A percentile compares a stretch with the other conserved stretches of the same genome.
phyloP scores from a whole-genome alignment of 2,113 vertebrate genomes.

The Pyrgilauda ruficollis region DNA sequence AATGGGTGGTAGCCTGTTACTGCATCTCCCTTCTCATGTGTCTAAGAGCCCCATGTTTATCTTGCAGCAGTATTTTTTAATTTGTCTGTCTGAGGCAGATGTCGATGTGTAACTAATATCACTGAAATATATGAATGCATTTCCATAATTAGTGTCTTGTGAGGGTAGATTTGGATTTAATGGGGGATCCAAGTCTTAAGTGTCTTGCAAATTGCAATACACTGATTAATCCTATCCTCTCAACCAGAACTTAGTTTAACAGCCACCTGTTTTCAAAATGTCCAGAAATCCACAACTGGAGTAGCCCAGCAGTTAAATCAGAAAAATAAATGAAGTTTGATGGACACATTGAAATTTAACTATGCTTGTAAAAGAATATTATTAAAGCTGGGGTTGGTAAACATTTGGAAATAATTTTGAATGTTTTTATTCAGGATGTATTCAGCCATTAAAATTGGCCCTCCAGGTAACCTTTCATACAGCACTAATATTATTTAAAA shows the following conservation, averaged over 20 bases:
- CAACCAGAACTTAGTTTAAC: constrained; percentile 4
- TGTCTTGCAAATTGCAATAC: constrained; percentile 35
- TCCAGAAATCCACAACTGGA: not conserved
- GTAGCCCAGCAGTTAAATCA: not conserved
- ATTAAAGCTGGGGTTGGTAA: not conserved
- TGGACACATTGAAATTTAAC: not conserved
- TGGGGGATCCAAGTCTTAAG: not conserved
- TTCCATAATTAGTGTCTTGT: constrained; percentile 43
- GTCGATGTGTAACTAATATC: constrained; percentile 21
- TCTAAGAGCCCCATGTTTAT: not conserved
- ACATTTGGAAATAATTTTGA: constrained; percentile 3
- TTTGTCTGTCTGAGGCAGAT: not conserved
- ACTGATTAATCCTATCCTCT: constrained; percentile 31
- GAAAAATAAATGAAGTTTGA: not conserved
- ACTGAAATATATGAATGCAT: constrained; percentile 28
- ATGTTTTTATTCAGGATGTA: not conserved
- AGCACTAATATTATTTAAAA: constrained; percentile 1
- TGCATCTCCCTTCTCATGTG: not conserved
- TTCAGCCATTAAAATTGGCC: constrained; percentile 8
- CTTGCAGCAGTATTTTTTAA: not conserved
- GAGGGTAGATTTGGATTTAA: constrained; percentile 25
- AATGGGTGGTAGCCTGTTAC: not conserved
- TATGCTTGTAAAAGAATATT: not conserved
- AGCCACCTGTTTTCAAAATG: constrained; percentile 25
- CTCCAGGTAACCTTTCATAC: constrained; percentile 2